phyloP scores from a whole-genome alignment of 2,888 invertebrate genomes.

The Agonopterix arenella region DNA sequence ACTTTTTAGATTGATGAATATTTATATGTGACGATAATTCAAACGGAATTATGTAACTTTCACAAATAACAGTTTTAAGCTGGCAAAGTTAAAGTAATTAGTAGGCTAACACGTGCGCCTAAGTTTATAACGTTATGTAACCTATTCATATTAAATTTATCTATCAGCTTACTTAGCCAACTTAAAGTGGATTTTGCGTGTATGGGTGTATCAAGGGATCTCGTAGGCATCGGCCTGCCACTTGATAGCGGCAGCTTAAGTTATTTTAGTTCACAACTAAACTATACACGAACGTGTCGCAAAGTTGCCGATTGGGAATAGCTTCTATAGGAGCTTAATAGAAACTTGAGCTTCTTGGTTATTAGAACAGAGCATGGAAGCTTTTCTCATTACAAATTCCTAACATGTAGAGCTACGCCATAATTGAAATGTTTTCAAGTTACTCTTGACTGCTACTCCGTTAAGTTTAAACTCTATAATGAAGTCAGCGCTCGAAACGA shows the following conservation, averaged over 20 bases:
- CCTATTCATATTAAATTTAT: too few species aligned
- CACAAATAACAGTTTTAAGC: too few species aligned
- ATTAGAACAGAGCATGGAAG: conserved; percentile 7
- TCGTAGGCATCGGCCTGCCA: conserved; percentile 5
- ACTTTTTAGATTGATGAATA: conserved; percentile 52
- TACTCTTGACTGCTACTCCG: too few species aligned
- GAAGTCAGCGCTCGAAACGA: too few species aligned
- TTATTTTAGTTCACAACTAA: conserved; percentile 21
- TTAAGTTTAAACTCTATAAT: too few species aligned
- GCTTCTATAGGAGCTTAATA: conserved; percentile 19
- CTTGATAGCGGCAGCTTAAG: conserved; percentile 16
- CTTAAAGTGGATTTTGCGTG: neutral
- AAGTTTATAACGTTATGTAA: too few species aligned
- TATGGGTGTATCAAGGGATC: neutral
- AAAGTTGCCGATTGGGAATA: conserved; percentile 19
- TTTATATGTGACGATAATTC: conserved; percentile 26
- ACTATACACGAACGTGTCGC: conserved; percentile 24
- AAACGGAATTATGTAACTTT: neutral
- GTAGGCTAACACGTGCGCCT: too few species aligned
- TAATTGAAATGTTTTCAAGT: too few species aligned
- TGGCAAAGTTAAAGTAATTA: too few species aligned
- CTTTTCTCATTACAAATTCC: conserved; percentile 9
- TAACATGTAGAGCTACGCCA: neutral
- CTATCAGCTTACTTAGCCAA: neutral
- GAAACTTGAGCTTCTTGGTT: conserved; percentile 13